Evolutionary conservation across 2,113 vertebrate genomes (phyloP).

Genomic region (Pontoporia blainvillei): DNA sequence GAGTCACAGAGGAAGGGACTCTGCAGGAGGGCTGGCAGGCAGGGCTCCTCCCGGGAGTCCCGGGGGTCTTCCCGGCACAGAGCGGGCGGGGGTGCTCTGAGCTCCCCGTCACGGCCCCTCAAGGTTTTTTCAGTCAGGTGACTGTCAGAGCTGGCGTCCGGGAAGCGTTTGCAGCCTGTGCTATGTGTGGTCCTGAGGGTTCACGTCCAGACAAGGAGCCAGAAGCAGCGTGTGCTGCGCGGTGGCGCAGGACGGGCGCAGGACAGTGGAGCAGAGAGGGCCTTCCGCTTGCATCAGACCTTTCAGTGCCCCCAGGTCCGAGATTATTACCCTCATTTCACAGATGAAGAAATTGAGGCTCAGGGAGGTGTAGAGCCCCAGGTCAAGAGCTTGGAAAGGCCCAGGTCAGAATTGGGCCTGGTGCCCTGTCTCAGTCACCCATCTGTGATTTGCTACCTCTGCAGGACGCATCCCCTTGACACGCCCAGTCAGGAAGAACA

Average conservation of each 20-base stretch:
- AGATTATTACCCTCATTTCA: too few relatives aligned
- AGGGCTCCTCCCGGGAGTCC: background rate
- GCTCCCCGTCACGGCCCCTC: accelerated
- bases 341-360: too few relatives aligned
- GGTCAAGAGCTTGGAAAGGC: background rate
- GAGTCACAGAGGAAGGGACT: background rate
- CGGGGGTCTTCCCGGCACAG: background rate
- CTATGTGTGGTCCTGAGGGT: background rate
- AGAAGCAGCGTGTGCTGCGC: accelerated
- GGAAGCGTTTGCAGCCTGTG: background rate
- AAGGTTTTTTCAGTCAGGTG: background rate
- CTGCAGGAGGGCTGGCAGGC: background rate
- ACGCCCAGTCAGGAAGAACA: accelerated
- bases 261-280: background rate
- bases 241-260: background rate
- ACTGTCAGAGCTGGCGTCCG: accelerated
- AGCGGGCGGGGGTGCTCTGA: background rate
- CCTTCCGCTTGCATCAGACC: too few relatives aligned
- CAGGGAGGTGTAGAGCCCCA: accelerated
- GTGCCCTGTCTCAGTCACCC: background rate
- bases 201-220: accelerated
- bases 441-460: background rate
- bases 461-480: background rate
- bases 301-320: too few relatives aligned
- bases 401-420: accelerated